phyloP scores from a whole-genome alignment of 2,113 vertebrate species.

The Calypte anna region DNA sequence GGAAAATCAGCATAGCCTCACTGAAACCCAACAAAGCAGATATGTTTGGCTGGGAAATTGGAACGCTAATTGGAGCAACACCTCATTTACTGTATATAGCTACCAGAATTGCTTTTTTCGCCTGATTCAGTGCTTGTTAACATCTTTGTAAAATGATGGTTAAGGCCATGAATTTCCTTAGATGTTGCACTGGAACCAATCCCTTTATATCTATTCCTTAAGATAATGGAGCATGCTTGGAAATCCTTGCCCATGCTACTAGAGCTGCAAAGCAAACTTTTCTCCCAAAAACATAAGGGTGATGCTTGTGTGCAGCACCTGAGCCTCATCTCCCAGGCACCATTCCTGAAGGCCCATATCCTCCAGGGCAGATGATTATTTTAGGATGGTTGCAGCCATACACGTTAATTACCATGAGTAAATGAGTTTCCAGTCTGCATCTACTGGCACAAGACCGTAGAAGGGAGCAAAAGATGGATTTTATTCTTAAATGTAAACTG shows the following conservation, averaged over 20 bases:
- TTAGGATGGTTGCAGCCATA: accelerated
- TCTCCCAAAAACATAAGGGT: accelerated
- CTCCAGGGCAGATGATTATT: background rate
- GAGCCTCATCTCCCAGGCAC: background rate
- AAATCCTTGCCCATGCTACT: background rate
- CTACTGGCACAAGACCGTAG: accelerated
- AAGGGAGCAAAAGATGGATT: background rate
- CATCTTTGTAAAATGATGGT: background rate
- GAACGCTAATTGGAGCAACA: background rate
- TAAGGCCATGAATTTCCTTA: background rate
- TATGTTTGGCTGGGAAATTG: background rate
- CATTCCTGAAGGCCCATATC: background rate
- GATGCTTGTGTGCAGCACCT: accelerated
- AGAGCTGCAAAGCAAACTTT: background rate
- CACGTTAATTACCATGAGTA: background rate
- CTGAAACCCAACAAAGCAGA: background rate
- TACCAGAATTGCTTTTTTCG: background rate
- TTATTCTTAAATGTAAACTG: background rate
- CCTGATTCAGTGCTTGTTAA: background rate
- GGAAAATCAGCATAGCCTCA: background rate
- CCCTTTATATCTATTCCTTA: background rate
- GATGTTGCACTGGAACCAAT: background rate
- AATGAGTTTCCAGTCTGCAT: accelerated
- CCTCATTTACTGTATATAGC: background rate
- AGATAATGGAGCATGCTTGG: background rate